Evolutionary conservation across 2,888 invertebrate genomes (phyloP).

Genomic region (Andrena praecox): DNA sequence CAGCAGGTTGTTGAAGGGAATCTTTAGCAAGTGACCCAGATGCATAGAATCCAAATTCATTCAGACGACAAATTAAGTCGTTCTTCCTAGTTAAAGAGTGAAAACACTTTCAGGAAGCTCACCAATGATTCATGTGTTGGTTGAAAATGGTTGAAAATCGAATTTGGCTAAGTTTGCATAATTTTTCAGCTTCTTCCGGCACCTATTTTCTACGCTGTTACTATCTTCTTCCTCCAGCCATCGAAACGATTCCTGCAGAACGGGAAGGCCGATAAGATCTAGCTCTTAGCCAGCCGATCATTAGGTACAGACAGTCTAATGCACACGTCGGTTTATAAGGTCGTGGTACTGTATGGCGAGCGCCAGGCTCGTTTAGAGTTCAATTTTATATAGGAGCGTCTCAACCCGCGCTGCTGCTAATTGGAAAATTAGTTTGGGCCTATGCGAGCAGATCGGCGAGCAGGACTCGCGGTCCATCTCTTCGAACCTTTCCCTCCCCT

Average conservation of each 20-base stretch:
- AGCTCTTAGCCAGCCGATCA: slow-evolving; percentile 25
- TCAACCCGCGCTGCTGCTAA: slow-evolving; percentile 52
- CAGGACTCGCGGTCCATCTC: slow-evolving; percentile 28
- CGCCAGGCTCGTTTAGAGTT: slow-evolving; percentile 48
- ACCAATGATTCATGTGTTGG: no score
- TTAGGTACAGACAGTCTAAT: slow-evolving; percentile 34
- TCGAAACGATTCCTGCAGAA: background rate
- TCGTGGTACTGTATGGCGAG: slow-evolving; percentile 32
- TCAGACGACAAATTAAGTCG: no score
- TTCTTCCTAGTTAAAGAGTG: no score
- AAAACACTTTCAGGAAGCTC: no score
- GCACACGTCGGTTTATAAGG: slow-evolving; percentile 16
- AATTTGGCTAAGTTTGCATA: background rate
- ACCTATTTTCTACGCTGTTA: background rate
- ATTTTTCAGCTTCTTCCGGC: background rate
- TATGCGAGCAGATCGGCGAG: slow-evolving; percentile 49
- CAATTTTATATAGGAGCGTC: slow-evolving; percentile 52
- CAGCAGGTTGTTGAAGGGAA: no score
- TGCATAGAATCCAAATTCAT: no score
- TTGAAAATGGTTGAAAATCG: no score
- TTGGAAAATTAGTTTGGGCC: slow-evolving; percentile 67
- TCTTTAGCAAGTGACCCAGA: no score
- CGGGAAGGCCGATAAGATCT: slow-evolving; percentile 26
- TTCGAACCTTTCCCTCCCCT: slow-evolving; percentile 19
- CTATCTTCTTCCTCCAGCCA: background rate